These are phyloP conservation scores for Ectemnius lituratus DNA, from an alignment of 2,888 invertebrate genomes.

Conservation along the genomic window DNA sequence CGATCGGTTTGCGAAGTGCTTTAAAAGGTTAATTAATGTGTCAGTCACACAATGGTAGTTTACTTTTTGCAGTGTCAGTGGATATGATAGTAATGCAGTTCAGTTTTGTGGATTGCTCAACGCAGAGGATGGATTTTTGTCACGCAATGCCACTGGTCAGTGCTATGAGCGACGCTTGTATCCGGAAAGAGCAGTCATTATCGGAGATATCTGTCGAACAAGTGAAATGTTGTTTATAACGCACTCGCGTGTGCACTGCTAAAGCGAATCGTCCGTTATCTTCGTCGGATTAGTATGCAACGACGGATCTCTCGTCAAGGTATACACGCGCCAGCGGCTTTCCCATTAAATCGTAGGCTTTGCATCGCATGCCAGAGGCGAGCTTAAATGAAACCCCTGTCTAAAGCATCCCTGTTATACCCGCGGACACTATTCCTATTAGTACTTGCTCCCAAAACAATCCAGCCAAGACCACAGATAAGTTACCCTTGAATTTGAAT, in stretches of 20 bases:
- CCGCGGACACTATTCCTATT: no score
- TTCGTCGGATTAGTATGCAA: constrained; percentile 5
- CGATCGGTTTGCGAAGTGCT: no score
- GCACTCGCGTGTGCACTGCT: no score
- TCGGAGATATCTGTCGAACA: constrained; percentile 24
- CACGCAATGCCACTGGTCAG: no score
- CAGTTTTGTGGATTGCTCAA: no score
- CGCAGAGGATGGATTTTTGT: background rate
- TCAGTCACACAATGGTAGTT: no score
- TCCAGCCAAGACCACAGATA: background rate
- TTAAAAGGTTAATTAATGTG: no score
- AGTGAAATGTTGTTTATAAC: constrained; percentile 41
- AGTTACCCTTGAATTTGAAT: background rate
- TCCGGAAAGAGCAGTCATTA: constrained; percentile 12
- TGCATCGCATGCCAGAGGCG: background rate
- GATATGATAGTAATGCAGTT: background rate
- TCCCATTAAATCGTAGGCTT: constrained; percentile 19
- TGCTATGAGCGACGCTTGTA: no score
- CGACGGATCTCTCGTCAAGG: background rate
- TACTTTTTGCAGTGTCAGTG: no score
- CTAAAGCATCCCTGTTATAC: no score
- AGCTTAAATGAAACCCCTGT: constrained; percentile 11
- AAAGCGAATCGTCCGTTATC: constrained; percentile 35
- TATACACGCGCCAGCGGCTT: constrained; percentile 9
- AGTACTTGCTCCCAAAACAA: no score